phyloP scores from a whole-genome alignment of 2,113 vertebrate species.

The Marmota flaviventris region DNA sequence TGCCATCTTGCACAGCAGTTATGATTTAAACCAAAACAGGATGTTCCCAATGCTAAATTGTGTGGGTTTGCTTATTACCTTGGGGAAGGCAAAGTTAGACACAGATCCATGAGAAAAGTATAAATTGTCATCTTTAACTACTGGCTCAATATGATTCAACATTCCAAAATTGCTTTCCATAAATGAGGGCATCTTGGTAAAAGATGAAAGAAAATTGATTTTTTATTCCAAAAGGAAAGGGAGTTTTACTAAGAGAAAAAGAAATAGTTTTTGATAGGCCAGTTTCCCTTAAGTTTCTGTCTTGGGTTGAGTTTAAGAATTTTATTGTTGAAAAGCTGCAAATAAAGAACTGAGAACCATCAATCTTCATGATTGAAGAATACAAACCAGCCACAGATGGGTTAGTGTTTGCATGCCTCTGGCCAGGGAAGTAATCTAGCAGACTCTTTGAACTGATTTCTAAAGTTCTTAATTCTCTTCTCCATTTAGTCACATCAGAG shows the following conservation, averaged over 20 bases:
- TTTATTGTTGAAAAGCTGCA: neutral
- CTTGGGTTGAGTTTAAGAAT: slow-evolving; percentile 28
- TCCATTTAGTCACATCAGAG: neutral
- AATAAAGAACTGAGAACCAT: neutral
- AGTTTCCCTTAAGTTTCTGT: neutral
- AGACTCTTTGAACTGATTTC: neutral
- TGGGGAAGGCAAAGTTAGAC: neutral
- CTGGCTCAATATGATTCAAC: neutral
- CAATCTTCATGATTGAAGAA: neutral
- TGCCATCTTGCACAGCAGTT: neutral
- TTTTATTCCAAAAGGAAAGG: slow-evolving; percentile 18
- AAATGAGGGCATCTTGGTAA: slow-evolving; percentile 9
- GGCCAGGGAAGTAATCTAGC: neutral
- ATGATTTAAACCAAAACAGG: neutral
- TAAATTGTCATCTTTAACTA: neutral
- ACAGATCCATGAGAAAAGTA: neutral
- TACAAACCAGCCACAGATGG: neutral
- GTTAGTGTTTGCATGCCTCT: neutral
- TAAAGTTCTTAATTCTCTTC: neutral
- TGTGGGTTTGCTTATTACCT: neutral
- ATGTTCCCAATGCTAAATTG: neutral
- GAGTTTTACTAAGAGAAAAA: neutral
- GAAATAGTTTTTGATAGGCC: neutral
- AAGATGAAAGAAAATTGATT: slow-evolving; percentile 50
- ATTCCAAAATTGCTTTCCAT: slow-evolving; percentile 11